phyloP scores from a whole-genome alignment of 2,888 invertebrate species.

The Lepidocyrtinus sp. region DNA sequence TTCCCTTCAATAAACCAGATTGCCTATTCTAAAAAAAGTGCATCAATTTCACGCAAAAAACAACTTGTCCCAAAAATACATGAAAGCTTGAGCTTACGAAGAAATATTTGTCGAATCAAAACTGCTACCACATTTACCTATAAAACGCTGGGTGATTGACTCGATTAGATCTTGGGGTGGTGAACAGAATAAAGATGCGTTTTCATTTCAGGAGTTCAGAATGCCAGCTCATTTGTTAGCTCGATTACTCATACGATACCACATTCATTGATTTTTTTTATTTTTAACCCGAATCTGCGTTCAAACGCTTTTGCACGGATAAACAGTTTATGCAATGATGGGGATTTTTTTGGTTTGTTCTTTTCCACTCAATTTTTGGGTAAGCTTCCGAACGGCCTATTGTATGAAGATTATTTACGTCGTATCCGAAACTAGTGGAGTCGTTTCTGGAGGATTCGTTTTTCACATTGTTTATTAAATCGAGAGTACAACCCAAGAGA shows the following conservation, averaged over 20 bases:
- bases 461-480: slow-evolving; percentile 41
- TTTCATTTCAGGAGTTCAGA: no score
- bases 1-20: neutral
- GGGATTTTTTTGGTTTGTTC: neutral
- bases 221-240: neutral
- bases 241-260: neutral
- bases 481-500: slow-evolving; percentile 11
- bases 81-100: neutral
- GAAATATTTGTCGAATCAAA: neutral
- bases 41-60: neutral
- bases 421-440: slow-evolving; percentile 42
- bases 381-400: neutral
- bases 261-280: slow-evolving; percentile 12
- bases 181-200: no score
- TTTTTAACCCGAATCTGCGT: neutral
- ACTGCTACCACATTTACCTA: neutral
- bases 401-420: slow-evolving; percentile 53
- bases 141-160: neutral
- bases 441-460: slow-evolving; percentile 46
- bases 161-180: neutral
- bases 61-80: neutral
- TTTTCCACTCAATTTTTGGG: neutral
- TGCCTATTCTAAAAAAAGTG: neutral
- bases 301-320: neutral
- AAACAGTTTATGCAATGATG: neutral